phyloP scores from a whole-genome alignment of 2,888 invertebrate genomes.

The Amaurobius ferox region DNA sequence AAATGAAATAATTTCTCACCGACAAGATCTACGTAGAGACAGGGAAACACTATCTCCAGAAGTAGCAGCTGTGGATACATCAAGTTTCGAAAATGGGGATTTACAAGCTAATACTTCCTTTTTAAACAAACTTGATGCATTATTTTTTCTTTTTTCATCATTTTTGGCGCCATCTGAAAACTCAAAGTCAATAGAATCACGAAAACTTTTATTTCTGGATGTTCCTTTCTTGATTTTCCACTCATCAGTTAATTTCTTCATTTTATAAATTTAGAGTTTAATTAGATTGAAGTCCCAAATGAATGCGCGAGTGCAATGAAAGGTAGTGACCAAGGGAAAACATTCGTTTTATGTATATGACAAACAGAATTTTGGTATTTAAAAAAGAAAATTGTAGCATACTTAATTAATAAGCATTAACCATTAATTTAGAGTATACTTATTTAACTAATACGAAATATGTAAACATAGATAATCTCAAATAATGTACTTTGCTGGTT shows the following conservation, averaged over 20 bases:
- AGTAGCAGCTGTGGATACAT: background rate
- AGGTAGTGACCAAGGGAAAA: too few relatives aligned
- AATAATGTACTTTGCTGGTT: too few relatives aligned
- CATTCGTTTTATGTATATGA: too few relatives aligned
- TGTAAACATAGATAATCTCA: too few relatives aligned
- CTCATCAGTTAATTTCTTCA: slow-evolving; percentile 52
- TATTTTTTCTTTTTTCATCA: background rate
- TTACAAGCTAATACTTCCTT: background rate
- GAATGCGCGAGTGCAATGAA: too few relatives aligned
- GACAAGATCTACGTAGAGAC: slow-evolving; percentile 20
- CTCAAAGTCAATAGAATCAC: slow-evolving; percentile 45
- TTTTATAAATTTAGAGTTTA: too few relatives aligned
- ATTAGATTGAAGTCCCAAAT: too few relatives aligned
- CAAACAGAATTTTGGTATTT: too few relatives aligned
- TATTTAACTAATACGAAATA: too few relatives aligned
- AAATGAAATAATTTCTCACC: slow-evolving; percentile 6
- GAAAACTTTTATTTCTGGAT: slow-evolving; percentile 21
- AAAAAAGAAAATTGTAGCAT: too few relatives aligned
- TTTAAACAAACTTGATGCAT: background rate
- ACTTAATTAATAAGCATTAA: too few relatives aligned
- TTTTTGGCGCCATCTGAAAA: slow-evolving; percentile 5
- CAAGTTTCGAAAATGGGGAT: background rate
- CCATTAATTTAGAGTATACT: too few relatives aligned
- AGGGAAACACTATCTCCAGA: background rate
- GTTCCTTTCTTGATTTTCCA: slow-evolving; percentile 55